phyloP scores from a whole-genome alignment of 1,140 invertebrate species.

The Drosophila cardini region DNA sequence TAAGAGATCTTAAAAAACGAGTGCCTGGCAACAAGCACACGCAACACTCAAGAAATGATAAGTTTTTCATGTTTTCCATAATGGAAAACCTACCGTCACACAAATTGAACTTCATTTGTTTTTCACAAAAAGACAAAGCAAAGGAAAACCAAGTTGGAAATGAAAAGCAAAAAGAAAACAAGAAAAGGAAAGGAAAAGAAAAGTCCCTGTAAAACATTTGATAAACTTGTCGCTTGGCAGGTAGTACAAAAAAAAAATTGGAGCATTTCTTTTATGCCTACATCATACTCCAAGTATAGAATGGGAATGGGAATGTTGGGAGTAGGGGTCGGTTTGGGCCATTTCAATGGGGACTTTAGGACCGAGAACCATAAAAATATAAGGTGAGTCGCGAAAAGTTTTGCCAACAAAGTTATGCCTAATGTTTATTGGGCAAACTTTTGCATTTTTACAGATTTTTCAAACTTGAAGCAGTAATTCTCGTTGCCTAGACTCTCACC shows the following conservation, averaged over 20 bases:
- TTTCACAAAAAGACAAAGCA: slow-evolving; percentile 13
- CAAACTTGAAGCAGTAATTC: slow-evolving; percentile 58
- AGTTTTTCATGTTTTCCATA: slow-evolving; percentile 51
- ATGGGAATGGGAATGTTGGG: neutral
- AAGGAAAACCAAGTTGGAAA: neutral
- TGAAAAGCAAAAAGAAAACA: neutral
- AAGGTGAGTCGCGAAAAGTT: slow-evolving; percentile 64
- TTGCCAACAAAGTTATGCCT: slow-evolving; percentile 68
- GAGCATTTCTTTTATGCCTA: slow-evolving; percentile 52
- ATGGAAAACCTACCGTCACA: slow-evolving; percentile 22
- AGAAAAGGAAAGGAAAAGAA: slow-evolving; percentile 15
- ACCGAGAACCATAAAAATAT: slow-evolving; percentile 45
- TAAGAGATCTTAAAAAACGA: slow-evolving; percentile 14
- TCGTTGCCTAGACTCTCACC: slow-evolving; percentile 51
- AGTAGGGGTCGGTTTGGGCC: slow-evolving; percentile 2
- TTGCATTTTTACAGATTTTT: slow-evolving; percentile 76
- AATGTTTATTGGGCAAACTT: slow-evolving; percentile 83
- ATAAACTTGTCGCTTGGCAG: slow-evolving; percentile 71
- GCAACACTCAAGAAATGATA: slow-evolving; percentile 44
- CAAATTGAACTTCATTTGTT: slow-evolving; percentile 64
- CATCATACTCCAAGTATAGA: neutral
- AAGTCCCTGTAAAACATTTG: slow-evolving; percentile 51
- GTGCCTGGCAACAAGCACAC: slow-evolving; percentile 51
- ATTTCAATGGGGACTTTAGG: slow-evolving; percentile 41
- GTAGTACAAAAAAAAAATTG: slow-evolving; percentile 40